phyloP scores from a whole-genome alignment of 2,888 invertebrate species.

The Mythimna ferrago region DNA sequence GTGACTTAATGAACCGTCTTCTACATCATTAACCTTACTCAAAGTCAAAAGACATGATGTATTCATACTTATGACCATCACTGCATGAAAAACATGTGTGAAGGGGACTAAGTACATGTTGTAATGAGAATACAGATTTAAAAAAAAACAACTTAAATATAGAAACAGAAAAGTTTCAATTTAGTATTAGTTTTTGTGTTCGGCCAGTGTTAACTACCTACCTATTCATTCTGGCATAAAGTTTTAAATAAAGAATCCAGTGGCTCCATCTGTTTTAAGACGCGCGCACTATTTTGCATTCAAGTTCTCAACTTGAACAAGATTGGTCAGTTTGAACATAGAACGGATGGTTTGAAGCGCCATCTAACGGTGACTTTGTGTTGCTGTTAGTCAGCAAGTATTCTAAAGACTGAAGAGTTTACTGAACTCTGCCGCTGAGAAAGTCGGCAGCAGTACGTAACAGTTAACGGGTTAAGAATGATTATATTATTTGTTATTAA shows the following conservation, averaged over 20 bases:
- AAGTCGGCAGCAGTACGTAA: slow-evolving; percentile 14
- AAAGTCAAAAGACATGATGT: slow-evolving; percentile 41
- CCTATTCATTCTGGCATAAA: neutral
- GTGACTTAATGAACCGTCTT: slow-evolving; percentile 59
- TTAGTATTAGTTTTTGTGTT: neutral
- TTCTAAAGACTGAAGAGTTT: slow-evolving; percentile 32
- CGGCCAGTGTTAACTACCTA: neutral
- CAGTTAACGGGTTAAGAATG: slow-evolving; percentile 4
- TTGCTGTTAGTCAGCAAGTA: slow-evolving; percentile 6
- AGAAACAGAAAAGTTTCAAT: neutral
- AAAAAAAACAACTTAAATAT: no score
- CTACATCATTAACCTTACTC: slow-evolving; percentile 64
- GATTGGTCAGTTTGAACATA: neutral
- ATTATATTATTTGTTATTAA: slow-evolving; percentile 11
- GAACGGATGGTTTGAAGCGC: slow-evolving; percentile 28
- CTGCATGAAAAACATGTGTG: neutral
- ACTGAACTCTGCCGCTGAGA: slow-evolving; percentile 6
- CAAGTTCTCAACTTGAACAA: slow-evolving; percentile 30
- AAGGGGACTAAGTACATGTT: neutral
- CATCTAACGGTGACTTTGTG: slow-evolving; percentile 45
- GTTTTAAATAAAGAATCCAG: slow-evolving; percentile 8
- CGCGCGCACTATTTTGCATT: slow-evolving; percentile 5
- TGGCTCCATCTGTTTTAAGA: slow-evolving; percentile 39
- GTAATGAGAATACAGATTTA: no score
- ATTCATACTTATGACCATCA: slow-evolving; percentile 2